These are phyloP conservation scores for Drosophila repleta DNA, from an alignment of 1,140 invertebrate species.

Conservation along the genomic window DNA sequence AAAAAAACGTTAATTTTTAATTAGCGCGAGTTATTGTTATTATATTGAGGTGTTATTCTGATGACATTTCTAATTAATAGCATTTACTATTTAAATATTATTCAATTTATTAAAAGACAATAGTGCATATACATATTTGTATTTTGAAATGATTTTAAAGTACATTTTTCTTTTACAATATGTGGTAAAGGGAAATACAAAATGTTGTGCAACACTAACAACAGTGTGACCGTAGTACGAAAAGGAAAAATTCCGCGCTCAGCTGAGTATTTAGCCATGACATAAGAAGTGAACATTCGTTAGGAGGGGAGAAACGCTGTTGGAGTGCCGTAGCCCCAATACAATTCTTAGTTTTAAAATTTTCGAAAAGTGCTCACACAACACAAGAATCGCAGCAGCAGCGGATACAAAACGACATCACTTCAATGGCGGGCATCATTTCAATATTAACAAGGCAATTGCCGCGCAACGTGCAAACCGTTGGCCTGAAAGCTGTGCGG, in stretches of 20 bases:
- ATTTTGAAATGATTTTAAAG: no score
- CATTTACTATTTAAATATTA: no score
- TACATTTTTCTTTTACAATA: no score
- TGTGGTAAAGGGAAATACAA: no score
- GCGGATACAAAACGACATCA: constrained; percentile 32
- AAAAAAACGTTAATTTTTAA: not conserved
- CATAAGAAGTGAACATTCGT: constrained; percentile 51
- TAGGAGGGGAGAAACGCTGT: constrained; percentile 59
- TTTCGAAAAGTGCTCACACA: constrained; percentile 54
- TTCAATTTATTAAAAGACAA: no score
- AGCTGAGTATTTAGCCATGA: constrained; percentile 34
- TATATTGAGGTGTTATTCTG: no score
- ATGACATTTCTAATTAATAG: no score
- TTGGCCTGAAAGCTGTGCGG: constrained; percentile 62
- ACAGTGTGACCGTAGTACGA: constrained; percentile 29
- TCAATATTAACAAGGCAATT: constrained; percentile 73
- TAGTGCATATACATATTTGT: no score
- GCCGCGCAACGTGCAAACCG: constrained; percentile 64
- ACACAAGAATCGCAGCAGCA: constrained; percentile 26
- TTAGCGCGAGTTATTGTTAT: not conserved
- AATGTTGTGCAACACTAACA: constrained; percentile 18
- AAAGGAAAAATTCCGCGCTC: constrained; percentile 16
- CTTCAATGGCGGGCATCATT: constrained; percentile 75
- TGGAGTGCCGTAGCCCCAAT: constrained; percentile 55
- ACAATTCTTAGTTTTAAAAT: constrained; percentile 51